phyloP scores from a whole-genome alignment of 1,140 invertebrate species.

The Euschistus heros region DNA sequence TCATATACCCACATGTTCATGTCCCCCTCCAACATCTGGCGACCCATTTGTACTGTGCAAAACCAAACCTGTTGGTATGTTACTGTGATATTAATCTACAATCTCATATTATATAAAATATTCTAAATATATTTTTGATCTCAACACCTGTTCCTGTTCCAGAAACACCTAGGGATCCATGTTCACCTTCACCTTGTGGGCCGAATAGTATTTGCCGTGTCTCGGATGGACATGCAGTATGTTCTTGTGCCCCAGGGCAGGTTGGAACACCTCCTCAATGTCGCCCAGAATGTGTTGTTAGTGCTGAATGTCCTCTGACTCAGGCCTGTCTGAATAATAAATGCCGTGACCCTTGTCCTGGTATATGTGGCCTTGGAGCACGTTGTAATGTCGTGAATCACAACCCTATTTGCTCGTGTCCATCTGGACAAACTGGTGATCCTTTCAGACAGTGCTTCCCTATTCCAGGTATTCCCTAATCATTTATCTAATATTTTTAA shows the following conservation, averaged over 20 bases:
- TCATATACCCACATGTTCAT: conserved; percentile 57
- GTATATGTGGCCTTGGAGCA: conserved; percentile 64
- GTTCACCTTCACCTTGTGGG: conserved; percentile 51
- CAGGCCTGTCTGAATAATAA: conserved; percentile 65
- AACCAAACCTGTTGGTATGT: conserved; percentile 33
- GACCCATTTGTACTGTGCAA: conserved; percentile 67
- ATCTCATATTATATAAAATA: too few species aligned
- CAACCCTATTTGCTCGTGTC: conserved; percentile 46
- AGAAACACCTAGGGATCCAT: conserved; percentile 35
- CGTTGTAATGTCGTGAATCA: conserved; percentile 60
- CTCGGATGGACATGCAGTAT: conserved; percentile 53
- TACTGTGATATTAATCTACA: not conserved
- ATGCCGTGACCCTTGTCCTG: conserved; percentile 65
- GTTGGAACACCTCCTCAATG: conserved; percentile 58
- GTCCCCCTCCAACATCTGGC: conserved; percentile 52
- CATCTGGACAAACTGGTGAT: conserved; percentile 41
- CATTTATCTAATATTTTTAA: not conserved
- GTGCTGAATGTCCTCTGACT: conserved; percentile 67
- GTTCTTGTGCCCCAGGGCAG: conserved; percentile 49
- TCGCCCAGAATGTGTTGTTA: conserved; percentile 63
- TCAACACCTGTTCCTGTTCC: conserved; percentile 22
- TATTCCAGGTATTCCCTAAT: conserved; percentile 26
- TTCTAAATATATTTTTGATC: not conserved
- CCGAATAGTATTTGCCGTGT: conserved; percentile 57
- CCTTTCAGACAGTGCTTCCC: conserved; percentile 43